Evolutionary conservation across 2,797 vertebrate genomes (phyloP).

Genomic region (Ambastaia sidthimunki): DNA sequence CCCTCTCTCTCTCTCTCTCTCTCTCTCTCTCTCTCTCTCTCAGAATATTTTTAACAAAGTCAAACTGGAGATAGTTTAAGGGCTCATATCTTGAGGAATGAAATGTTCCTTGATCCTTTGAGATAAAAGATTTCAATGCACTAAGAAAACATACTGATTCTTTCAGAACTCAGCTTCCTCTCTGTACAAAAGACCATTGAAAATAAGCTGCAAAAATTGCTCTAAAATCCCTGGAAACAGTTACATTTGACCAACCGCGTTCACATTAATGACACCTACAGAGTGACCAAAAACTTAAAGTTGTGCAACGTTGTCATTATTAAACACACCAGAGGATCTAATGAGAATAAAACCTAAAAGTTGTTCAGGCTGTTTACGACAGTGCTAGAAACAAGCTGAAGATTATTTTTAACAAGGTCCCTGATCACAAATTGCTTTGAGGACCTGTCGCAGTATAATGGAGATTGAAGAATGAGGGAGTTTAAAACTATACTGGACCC

Average conservation of each 20-base stretch:
- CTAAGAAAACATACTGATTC: constrained; percentile 16
- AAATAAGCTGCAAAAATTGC: not conserved
- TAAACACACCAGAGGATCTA: too few relatives aligned
- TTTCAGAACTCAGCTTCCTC: not conserved
- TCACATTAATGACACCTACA: too few relatives aligned
- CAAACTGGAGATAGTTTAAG: not conserved
- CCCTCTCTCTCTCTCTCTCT: not conserved
- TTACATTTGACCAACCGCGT: too few relatives aligned
- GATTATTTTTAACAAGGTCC: not conserved
- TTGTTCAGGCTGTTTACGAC: not conserved
- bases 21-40: not conserved
- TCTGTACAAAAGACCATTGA: not conserved
- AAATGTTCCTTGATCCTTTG: constrained; percentile 6
- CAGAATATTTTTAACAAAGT: constrained; percentile 17
- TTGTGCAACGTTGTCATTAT: too few relatives aligned
- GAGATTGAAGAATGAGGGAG: not conserved
- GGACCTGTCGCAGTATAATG: not conserved
- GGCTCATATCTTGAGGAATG: constrained; percentile 20
- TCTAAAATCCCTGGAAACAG: not conserved
- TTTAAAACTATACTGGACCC: not conserved
- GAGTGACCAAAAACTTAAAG: too few relatives aligned
- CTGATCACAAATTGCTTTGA: not conserved
- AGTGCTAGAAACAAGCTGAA: not conserved
- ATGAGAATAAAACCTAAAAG: too few relatives aligned
- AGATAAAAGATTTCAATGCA: constrained; percentile 21